Percentiles rank a stretch among this genome's conserved stretches.
These are phyloP conservation scores for Dasysyrphus albostriatus DNA, from an alignment of 2,888 invertebrate genomes.

Conservation along the genomic window DNA sequence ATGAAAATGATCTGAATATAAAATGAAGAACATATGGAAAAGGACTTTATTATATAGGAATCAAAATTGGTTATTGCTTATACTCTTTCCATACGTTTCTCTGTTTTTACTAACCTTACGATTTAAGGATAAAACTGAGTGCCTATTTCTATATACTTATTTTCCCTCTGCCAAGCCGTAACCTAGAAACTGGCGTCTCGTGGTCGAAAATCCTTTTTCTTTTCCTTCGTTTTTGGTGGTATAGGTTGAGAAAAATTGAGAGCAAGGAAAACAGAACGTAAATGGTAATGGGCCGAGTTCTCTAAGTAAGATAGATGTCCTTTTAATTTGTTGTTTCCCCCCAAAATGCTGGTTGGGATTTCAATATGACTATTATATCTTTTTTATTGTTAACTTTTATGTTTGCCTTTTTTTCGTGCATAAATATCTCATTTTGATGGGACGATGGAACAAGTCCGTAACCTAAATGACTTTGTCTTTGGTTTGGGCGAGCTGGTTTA, in stretches of 20 bases:
- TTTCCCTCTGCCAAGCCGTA: conserved; percentile 41
- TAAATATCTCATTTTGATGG: conserved; percentile 58
- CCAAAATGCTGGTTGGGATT: conserved; percentile 30
- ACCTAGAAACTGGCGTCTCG: conserved; percentile 53
- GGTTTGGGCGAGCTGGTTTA: not conserved
- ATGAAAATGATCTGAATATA: conserved; percentile 72
- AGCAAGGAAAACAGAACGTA: conserved; percentile 13
- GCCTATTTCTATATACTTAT: conserved; percentile 43
- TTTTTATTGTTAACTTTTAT: conserved; percentile 63
- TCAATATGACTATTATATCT: conserved; percentile 33
- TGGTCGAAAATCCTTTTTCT: conserved; percentile 53
- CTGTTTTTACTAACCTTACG: conserved; percentile 9
- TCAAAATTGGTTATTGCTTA: not conserved
- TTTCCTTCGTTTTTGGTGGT: not conserved
- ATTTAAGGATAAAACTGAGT: conserved; percentile 57
- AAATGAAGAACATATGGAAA: conserved; percentile 72
- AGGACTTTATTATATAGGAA: conserved; percentile 29
- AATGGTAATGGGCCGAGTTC: conserved; percentile 72
- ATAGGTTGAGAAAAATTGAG: not conserved
- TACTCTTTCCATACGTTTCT: conserved; percentile 1
- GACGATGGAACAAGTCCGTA: not conserved
- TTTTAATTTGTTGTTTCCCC: conserved; percentile 73
- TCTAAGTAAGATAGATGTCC: conserved; percentile 74
- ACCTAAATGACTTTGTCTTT: not conserved
- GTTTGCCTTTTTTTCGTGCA: conserved; percentile 50